Percentiles rank a stretch among this genome's conserved stretches.
These are phyloP conservation scores for Alexandromys oeconomus DNA, from an alignment of 2,797 vertebrate genomes.

Conservation along the genomic window DNA sequence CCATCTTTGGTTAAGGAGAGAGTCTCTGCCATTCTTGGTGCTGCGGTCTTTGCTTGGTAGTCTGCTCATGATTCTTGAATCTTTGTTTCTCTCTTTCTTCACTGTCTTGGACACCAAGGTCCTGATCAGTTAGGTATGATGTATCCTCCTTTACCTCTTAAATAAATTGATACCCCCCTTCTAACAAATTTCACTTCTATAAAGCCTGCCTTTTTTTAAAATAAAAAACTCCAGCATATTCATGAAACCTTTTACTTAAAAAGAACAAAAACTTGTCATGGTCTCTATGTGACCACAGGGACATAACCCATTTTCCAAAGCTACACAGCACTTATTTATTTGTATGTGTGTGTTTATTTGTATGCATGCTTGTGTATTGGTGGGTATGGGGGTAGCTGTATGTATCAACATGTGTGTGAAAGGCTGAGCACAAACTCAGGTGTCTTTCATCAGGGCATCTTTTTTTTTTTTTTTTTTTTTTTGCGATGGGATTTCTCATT, in stretches of 20 bases:
- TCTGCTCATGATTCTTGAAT: accelerated
- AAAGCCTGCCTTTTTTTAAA: neutral
- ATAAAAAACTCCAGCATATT: too few relatives aligned
- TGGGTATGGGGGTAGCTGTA: too few relatives aligned
- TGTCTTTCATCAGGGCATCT: neutral
- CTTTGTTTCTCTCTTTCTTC: neutral
- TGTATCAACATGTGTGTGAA: neutral
- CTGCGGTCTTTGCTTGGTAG: accelerated
- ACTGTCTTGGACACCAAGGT: neutral
- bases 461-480: neutral
- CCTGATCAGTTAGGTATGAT: neutral
- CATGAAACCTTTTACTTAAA: neutral
- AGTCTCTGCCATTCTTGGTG: accelerated
- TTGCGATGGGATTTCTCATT: neutral
- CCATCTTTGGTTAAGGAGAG: neutral
- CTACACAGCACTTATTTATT: neutral
- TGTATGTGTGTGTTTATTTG: neutral
- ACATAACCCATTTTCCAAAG: neutral
- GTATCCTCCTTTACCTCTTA: neutral
- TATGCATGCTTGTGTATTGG: neutral
- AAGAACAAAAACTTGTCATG: neutral
- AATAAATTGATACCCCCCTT: neutral
- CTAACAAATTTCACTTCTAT: neutral
- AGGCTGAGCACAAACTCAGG: neutral
- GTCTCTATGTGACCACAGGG: neutral